Evolutionary conservation across 2,797 vertebrate genomes (phyloP).

Genomic region (Spondyliosoma cantharus): DNA sequence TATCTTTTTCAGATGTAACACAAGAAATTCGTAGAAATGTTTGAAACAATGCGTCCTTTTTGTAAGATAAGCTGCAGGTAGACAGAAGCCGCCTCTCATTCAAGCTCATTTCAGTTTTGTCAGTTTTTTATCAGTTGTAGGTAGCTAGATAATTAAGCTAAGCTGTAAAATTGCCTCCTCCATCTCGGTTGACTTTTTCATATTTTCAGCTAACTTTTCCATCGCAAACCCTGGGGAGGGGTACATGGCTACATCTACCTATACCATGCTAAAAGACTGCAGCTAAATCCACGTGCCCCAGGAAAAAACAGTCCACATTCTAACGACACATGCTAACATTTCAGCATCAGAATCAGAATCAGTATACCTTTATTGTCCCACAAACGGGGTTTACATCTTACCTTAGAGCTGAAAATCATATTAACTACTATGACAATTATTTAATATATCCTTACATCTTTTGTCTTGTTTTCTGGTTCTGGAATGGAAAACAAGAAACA

Average conservation of each 20-base stretch:
- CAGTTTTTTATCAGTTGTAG: not conserved
- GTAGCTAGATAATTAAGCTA: not conserved
- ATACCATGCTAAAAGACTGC: too few relatives aligned
- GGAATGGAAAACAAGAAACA: not conserved
- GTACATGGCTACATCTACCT: not conserved
- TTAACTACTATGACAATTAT: too few relatives aligned
- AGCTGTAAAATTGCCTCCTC: not conserved
- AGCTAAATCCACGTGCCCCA: not conserved
- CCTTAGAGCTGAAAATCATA: too few relatives aligned
- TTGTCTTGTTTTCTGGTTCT: not conserved
- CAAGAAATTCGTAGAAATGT: not conserved
- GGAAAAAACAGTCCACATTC: not conserved
- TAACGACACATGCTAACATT: too few relatives aligned
- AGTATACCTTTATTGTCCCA: too few relatives aligned
- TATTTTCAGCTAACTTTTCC: not conserved
- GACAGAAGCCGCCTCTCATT: not conserved
- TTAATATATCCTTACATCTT: not conserved
- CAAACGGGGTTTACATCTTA: too few relatives aligned
- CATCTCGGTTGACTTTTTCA: not conserved
- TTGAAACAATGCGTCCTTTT: not conserved
- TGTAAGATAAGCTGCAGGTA: not conserved
- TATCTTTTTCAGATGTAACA: not conserved
- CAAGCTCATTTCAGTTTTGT: not conserved
- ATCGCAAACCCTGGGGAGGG: not conserved
- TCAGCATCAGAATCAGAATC: too few relatives aligned